Evolutionary conservation across 2,113 vertebrate species (phyloP), one percentile per base, ranked within the genome.

Genomic region (Eurystomus gularis): DNA sequence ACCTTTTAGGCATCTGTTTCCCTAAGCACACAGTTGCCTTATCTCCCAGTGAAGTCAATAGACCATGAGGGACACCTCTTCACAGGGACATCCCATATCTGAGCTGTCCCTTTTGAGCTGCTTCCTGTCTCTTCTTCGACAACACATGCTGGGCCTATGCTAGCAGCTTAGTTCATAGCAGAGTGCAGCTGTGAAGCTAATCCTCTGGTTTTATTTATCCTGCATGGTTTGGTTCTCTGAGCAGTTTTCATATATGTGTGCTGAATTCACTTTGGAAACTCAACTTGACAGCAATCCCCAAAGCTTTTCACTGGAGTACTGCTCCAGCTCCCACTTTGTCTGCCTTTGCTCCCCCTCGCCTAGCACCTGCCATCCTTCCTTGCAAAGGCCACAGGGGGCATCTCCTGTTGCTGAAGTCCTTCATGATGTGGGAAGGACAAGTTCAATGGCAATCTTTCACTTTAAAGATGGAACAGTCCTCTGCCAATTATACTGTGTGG

Each of bases 61-160:
- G 33, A 52, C 25, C 5, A 4, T 10, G 42, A 79, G 37, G 37
- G 54, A 1, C 20, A 39, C 8, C 9, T 7, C 8, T 31, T 23
- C 60, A 37, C 6, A 48, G 26, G 21, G 8, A 31, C 25, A 40
- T 5, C 17, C 31, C 1, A 4, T 20, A 25, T 25, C 17, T 61
- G 28, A 86, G 11, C 28, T 75, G 15, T n/a, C 29, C 4, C 17
- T 52, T 61, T 57, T 40, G 54, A 79, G n/a, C 19, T 62, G 39
- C 40, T 61, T 23, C 4, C 3, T 44, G 28, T 48, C 17, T 61
- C 33, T 66, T 61, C 40, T 29, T 66, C 2, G 2, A 57, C 14
- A 49, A 9, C 1, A 2, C 3, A 2, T 10, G 10, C 24, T 31
- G 20, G 17, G 33, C 31, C 60, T 46, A 5, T 3, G 2, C 3